Conservation (phyloP, 1,140 invertebrate species). For the Cotesia typhae region DNA sequence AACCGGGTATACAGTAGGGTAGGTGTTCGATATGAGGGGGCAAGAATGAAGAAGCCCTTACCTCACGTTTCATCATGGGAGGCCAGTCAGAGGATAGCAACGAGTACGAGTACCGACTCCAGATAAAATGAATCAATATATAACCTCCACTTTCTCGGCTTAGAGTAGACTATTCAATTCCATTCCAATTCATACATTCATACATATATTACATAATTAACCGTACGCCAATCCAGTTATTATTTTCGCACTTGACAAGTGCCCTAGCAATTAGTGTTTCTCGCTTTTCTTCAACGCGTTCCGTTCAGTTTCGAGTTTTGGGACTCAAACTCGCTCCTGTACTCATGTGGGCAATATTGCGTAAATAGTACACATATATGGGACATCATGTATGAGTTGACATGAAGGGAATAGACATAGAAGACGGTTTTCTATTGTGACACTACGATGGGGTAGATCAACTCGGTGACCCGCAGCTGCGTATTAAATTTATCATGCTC, state of each 20-base stretch:
- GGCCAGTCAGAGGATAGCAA: constrained; percentile 1
- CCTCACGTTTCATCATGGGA: constrained; percentile 49
- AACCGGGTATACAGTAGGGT: constrained; percentile 26
- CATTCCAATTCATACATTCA: not conserved
- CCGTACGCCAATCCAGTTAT: not conserved
- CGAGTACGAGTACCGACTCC: not conserved
- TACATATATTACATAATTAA: not conserved
- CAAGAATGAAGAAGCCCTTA: constrained; percentile 51
- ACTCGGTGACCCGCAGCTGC: no score
- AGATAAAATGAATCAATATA: constrained; percentile 58
- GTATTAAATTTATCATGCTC: no score
- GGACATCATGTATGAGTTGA: no score
- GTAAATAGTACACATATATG: no score
- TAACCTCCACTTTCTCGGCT: constrained; percentile 27
- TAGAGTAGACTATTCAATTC: not conserved
- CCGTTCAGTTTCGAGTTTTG: no score
- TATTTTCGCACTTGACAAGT: not conserved
- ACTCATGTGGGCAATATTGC: no score
- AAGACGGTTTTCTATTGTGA: no score
- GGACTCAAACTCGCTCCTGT: no score
- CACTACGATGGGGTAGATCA: no score
- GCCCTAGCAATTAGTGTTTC: no score
- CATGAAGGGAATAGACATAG: no score
- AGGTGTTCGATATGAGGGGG: constrained; percentile 32
- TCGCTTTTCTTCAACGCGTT: no score